These are phyloP conservation scores for Loripinus fragilis DNA, from an alignment of 2,888 invertebrate species.

Conservation along the genomic window DNA sequence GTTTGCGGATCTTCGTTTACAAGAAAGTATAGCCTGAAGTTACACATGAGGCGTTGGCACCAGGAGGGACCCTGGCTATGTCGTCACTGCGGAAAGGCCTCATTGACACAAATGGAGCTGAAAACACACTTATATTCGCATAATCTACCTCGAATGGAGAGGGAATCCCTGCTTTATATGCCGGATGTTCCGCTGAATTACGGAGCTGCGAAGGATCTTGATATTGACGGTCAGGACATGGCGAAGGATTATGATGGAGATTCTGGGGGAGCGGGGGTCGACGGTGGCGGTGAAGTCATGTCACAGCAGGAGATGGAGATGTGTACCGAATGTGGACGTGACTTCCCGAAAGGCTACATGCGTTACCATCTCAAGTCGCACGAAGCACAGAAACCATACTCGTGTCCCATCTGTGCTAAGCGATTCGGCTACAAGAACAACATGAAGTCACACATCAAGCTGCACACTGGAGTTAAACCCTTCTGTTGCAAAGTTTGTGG, in stretches of 20 bases:
- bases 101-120: slow-evolving; percentile 64
- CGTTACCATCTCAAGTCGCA: slow-evolving; percentile 77
- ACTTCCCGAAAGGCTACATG: slow-evolving; percentile 75
- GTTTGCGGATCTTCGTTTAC: slow-evolving; percentile 73
- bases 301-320: slow-evolving; percentile 70
- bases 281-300: slow-evolving; percentile 1
- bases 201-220: slow-evolving; percentile 26
- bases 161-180: slow-evolving; percentile 67
- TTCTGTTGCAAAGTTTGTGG: slow-evolving; percentile 78
- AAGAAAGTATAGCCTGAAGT: slow-evolving; percentile 69
- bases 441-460: slow-evolving; percentile 80
- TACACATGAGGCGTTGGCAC: slow-evolving; percentile 72
- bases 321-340: slow-evolving; percentile 75
- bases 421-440: slow-evolving; percentile 80
- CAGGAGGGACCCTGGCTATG: slow-evolving; percentile 74
- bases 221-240: slow-evolving; percentile 37
- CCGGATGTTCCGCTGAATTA: slow-evolving; percentile 53
- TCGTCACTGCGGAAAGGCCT: slow-evolving; percentile 70
- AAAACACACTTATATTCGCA: slow-evolving; percentile 71
- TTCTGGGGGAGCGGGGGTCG: not conserved
- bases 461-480: slow-evolving; percentile 78
- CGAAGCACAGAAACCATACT: slow-evolving; percentile 78
- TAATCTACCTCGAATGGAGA: slow-evolving; percentile 65
- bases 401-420: slow-evolving; percentile 77
- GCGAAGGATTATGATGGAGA: slow-evolving; percentile 41